Base-by-base conservation (phyloP, 2,113 vertebrate species). In the Atrichornis clamosus region DNA sequence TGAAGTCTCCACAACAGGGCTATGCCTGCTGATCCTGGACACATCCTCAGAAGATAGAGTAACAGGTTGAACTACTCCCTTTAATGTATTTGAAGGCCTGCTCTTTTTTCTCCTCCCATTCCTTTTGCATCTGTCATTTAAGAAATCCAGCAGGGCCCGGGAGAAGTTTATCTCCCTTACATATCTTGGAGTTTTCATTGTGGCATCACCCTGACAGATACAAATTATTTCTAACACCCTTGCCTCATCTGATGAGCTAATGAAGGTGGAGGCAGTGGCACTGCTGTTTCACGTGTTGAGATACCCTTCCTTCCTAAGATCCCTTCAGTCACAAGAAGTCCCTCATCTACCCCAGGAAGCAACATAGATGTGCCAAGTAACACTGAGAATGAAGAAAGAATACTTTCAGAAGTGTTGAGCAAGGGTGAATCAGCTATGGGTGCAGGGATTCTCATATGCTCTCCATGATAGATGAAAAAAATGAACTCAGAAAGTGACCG, bases 281-380 rank as follows among this genome's bases (percentile, higher is more conserved):
- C n/a, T 79, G 16, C 14, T 69, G 10, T 70, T 93, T 77, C 41
- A 32, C 0, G 0, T 44, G 9, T 37, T 81, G 46, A 65, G 6
- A 24, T 91, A 47, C 19, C 14, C 13, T 37, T 35, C 73, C 50
- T 78, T 63, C 46, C 7, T 23, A 16, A 13, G 1, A 55, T 7
- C 16, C 10, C 15, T 82, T 50, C 44, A 46, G 37, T 37, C 28
- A 56, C 16, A 70, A 24, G 13, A 49, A 82, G 26, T 59, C 26
- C 20, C 15, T 74, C 47, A 39, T 24, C 42, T 87, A 59, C 18
- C 7, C 26, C 15, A 63, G 28, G 12, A 84, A 75, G n/a, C 42
- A 87, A 35, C 3, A 32, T 0, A 59, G 7, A 32, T 2, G 0
- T 56, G 32, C 7, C 35, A 67, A 28, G 17, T 37, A 70, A 42